Evolutionary conservation across 2,797 vertebrate genomes (phyloP), one percentile per base, ranked within the genome.

Genomic region (Yasuhikotakia modesta): DNA sequence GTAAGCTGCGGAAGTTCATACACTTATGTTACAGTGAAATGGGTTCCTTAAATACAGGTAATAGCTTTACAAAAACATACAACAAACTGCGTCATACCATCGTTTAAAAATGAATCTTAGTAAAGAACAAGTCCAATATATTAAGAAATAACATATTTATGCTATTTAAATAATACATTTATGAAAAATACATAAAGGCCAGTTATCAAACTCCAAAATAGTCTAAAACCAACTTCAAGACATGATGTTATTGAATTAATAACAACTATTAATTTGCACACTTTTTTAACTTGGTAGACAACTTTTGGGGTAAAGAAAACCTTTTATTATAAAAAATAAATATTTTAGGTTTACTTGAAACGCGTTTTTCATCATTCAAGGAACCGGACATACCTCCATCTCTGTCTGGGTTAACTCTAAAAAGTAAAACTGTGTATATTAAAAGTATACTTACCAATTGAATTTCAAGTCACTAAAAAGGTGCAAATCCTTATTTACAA

Each of bases 41-140:
- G 5, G 39, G 50, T 76, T 76, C 73, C 52, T 76, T 35, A 67
- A 67, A 76, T 39, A 55, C 50, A 67, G 7, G 21, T 27, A 22
- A 17, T 50, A 45, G 48, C 13, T 52, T 39, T 22, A 43, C 7
- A 8, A 43, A 39, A 43, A 43, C 39, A 10, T 43, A 43, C 39
- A 43, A 43, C 8, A 43, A 17, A 19, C 1, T 46, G 39, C 19
- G 19, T 8, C 14, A 43, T 27, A 11, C 8, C 35, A 39, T 8
- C 7, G 11, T 10, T 8, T 53, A 21, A 7, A 39, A 39, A 39
- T 39, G 8, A 10, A 8, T 39, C 35, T 1, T 7, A 10, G 6
- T 10, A 10, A 39, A 39, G 6, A 39, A 39, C 35, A 39, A 8
- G 35, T 39, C 35, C 35, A 39, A 8, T 8, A 1, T 8, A 39